These are phyloP conservation scores for Hippasteria phrygiana DNA, from an alignment of 53 echinoderm and acorn worm species.

Conservation along the genomic window DNA sequence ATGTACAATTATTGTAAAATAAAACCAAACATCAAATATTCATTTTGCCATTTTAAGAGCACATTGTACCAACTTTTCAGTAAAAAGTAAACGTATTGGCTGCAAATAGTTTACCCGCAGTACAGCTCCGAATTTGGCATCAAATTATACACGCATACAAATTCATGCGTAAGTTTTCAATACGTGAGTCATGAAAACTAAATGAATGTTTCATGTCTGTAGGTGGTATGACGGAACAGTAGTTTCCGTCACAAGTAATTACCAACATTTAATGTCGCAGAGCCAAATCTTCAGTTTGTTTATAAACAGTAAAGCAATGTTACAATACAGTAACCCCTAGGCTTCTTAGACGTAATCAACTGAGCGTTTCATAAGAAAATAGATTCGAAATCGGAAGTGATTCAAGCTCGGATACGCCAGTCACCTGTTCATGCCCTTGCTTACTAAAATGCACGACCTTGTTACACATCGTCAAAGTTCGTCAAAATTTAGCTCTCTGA, in stretches of 20 bases:
- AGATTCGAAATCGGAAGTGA: constrained; percentile 3
- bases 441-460: not conserved
- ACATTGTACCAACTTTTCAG: no score
- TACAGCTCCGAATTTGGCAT: no score
- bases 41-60: no score
- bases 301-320: not conserved
- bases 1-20: no score
- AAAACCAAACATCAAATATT: no score
- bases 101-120: no score
- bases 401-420: not conserved
- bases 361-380: not conserved
- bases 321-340: not conserved
- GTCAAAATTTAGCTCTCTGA: not conserved
- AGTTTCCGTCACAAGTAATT: not conserved
- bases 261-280: not conserved
- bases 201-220: not conserved
- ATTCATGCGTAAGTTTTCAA: no score
- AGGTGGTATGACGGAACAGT: not conserved
- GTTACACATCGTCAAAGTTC: not conserved
- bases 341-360: no score
- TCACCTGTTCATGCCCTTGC: not conserved
- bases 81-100: no score
- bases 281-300: not conserved
- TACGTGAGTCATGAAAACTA: no score
- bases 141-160: no score